phyloP scores from a whole-genome alignment of 37 sponge, comb jelly and placozoan species.

The Oscarella lobularis region DNA sequence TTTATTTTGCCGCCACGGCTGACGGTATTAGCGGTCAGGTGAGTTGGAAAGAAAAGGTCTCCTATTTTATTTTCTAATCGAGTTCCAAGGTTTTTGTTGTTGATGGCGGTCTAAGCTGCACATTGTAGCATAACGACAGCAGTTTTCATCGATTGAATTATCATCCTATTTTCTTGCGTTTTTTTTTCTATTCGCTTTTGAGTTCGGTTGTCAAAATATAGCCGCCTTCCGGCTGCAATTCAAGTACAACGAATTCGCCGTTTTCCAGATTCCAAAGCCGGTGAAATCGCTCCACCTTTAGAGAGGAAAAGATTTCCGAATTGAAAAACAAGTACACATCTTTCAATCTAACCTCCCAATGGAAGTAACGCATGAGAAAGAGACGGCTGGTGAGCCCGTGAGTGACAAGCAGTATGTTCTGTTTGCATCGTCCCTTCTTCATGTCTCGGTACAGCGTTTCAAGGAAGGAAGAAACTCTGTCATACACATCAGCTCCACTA shows the following conservation, averaged over 20 bases:
- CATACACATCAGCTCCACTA: conserved; percentile 89
- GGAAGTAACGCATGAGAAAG: conserved; percentile 70
- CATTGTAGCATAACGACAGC: no score
- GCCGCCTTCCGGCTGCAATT: conserved; percentile 34
- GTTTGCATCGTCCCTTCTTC: conserved; percentile 67
- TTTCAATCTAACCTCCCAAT: conserved; percentile 44
- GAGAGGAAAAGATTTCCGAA: background rate
- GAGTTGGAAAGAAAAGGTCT: no score
- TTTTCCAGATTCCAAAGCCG: conserved; percentile 73
- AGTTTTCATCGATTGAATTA: no score
- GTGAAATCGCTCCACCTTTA: conserved; percentile 71
- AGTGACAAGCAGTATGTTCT: conserved; percentile 62
- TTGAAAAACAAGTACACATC: background rate
- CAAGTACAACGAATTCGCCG: conserved; percentile 62
- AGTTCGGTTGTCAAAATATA: conserved; percentile 52
- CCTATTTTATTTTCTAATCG: no score
- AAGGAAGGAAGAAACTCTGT: conserved; percentile 70
- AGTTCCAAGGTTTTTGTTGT: no score
- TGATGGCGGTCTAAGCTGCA: no score
- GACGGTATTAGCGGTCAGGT: background rate
- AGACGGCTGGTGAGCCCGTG: conserved; percentile 77
- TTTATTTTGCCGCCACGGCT: background rate
- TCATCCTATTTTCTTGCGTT: no score
- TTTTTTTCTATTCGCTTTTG: conserved; percentile 32
- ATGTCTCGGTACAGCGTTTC: conserved; percentile 78